These are phyloP conservation scores for Anthopleura sola DNA, from an alignment of 64 coral and sea anemone species.

Conservation along the genomic window DNA sequence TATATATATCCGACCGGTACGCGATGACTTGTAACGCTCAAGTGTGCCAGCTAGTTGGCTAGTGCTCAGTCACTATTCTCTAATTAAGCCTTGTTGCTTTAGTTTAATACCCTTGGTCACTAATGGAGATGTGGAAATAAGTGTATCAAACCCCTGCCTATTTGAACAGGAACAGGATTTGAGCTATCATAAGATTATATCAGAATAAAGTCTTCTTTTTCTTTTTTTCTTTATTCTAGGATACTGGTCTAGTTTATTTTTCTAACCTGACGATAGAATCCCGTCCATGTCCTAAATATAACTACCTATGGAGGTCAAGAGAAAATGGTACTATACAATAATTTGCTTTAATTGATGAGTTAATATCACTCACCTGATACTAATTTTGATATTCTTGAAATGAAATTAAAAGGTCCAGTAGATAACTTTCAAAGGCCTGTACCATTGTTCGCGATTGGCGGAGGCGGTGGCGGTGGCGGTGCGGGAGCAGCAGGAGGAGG, in stretches of 20 bases:
- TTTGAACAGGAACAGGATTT: no score
- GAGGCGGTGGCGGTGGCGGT: not conserved
- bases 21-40: no score
- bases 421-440: not conserved
- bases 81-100: no score
- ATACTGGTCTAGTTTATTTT: constrained; percentile 73
- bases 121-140: no score
- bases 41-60: no score
- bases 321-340: not conserved
- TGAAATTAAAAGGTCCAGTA: not conserved
- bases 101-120: no score
- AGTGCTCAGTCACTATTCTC: no score
- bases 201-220: not conserved
- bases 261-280: constrained; percentile 70
- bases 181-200: not conserved
- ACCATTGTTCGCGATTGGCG: not conserved
- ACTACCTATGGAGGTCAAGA: constrained; percentile 1
- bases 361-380: no score
- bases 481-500: not conserved
- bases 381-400: no score
- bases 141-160: no score
- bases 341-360: no score
- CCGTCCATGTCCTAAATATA: constrained; percentile 26
- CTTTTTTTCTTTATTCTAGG: constrained; percentile 26
- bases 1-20: no score